These are phyloP conservation scores for Parnassius smintheus DNA, from an alignment of 2,888 invertebrate genomes.

Conservation along the genomic window DNA sequence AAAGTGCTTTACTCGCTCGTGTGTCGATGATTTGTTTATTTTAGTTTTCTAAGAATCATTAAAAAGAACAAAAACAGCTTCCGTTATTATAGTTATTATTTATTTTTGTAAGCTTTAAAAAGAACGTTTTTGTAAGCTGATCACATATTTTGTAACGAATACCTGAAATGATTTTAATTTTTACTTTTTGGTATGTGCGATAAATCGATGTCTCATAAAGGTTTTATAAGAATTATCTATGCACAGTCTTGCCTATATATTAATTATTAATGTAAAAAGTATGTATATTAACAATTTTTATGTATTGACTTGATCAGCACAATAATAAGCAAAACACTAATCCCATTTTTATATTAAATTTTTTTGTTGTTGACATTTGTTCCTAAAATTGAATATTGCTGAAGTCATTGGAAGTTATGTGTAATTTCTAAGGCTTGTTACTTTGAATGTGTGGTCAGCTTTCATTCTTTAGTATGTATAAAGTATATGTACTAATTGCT, in stretches of 20 bases:
- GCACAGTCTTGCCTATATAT: not conserved
- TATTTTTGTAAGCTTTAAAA: conserved; percentile 21
- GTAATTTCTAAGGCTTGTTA: not conserved
- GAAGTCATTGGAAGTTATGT: not conserved
- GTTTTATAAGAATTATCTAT: no score
- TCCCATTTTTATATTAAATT: no score
- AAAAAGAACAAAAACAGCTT: conserved; percentile 18
- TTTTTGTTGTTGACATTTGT: no score
- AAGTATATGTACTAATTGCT: conserved; percentile 15
- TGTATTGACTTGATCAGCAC: not conserved
- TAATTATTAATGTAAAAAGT: no score
- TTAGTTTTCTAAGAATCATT: conserved; percentile 9
- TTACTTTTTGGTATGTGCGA: no score
- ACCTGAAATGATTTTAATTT: not conserved
- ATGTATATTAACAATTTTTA: not conserved
- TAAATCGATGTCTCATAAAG: no score
- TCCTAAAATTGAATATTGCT: no score
- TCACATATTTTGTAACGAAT: conserved; percentile 12
- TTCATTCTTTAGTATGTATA: conserved; percentile 15
- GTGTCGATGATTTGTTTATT: conserved; percentile 9
- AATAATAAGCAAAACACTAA: no score
- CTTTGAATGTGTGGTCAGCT: conserved; percentile 31
- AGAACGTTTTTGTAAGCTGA: conserved; percentile 20
- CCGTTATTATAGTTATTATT: conserved; percentile 24
- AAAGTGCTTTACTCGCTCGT: conserved; percentile 7